Evolutionary conservation across 2,888 invertebrate genomes (phyloP).

Genomic region (Andrena dorsata): DNA sequence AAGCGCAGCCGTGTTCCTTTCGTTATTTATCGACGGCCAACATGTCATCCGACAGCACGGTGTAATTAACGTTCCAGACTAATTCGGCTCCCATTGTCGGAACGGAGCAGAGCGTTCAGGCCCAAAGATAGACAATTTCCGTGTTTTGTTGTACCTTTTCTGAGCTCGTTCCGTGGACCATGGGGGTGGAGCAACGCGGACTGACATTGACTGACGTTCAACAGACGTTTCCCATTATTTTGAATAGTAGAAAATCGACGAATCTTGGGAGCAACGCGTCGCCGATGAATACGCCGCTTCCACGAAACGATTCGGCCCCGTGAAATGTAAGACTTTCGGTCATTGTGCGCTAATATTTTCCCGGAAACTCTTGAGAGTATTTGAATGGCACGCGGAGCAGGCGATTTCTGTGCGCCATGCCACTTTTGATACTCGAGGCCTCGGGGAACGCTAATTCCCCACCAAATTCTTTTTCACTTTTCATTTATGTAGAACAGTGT

Average conservation of each 20-base stretch:
- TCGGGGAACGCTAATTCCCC: neutral
- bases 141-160: slow-evolving; percentile 71
- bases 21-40: slow-evolving; percentile 56
- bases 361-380: slow-evolving; percentile 30
- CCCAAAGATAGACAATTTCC: slow-evolving; percentile 71
- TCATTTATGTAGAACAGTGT: neutral
- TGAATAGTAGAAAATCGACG: slow-evolving; percentile 79
- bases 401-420: slow-evolving; percentile 7
- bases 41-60: slow-evolving; percentile 65
- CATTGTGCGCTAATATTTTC: slow-evolving; percentile 52
- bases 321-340: slow-evolving; percentile 60
- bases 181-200: slow-evolving; percentile 66
- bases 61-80: slow-evolving; percentile 75
- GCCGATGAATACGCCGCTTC: slow-evolving; percentile 53
- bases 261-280: slow-evolving; percentile 54
- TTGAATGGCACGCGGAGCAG: slow-evolving; percentile 14
- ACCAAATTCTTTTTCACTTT: neutral
- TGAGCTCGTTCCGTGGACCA: slow-evolving; percentile 56
- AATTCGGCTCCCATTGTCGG: slow-evolving; percentile 70
- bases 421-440: slow-evolving; percentile 6
- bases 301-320: slow-evolving; percentile 36
- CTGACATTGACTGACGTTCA: slow-evolving; percentile 82
- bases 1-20: slow-evolving; percentile 40
- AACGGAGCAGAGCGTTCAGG: slow-evolving; percentile 28
- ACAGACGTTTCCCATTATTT: slow-evolving; percentile 83